These are phyloP conservation scores for Brachyrhaphis roseni DNA, from an alignment of 2,797 vertebrate genomes.

Conservation along the genomic window DNA sequence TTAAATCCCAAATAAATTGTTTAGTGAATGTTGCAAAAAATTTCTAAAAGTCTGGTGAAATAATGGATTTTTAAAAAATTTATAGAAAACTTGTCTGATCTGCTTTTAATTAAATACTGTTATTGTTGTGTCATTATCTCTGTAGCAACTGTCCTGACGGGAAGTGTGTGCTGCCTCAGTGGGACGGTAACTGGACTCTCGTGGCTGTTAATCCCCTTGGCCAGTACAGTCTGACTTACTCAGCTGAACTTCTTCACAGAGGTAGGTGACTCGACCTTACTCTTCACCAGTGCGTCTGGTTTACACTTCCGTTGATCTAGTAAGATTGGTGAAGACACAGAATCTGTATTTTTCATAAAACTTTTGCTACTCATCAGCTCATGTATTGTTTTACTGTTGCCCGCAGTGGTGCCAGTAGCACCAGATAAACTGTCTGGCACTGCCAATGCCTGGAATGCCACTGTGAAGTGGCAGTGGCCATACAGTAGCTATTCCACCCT, in stretches of 20 bases:
- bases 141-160: conserved; percentile 54
- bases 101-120: conserved; percentile 12
- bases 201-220: conserved; percentile 76
- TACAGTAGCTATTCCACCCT: conserved; percentile 58
- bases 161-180: conserved; percentile 43
- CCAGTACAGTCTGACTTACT: conserved; percentile 66
- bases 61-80: neutral
- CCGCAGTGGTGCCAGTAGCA: conserved; percentile 73
- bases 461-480: conserved; percentile 75
- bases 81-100: neutral
- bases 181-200: conserved; percentile 77
- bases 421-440: conserved; percentile 40
- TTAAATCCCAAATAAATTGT: neutral
- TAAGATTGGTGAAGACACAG: neutral
- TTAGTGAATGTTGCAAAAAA: neutral
- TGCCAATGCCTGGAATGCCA: conserved; percentile 66
- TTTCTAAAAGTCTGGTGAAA: neutral
- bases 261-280: conserved; percentile 51
- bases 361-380: neutral
- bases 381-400: conserved; percentile 3
- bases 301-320: neutral
- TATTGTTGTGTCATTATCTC: neutral
- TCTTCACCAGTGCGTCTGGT: neutral
- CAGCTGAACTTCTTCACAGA: conserved; percentile 72
- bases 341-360: neutral